Percentiles rank a stretch among this genome's conserved stretches.
phyloP scores from a whole-genome alignment of 2,113 vertebrate species.

The Riparia riparia region DNA sequence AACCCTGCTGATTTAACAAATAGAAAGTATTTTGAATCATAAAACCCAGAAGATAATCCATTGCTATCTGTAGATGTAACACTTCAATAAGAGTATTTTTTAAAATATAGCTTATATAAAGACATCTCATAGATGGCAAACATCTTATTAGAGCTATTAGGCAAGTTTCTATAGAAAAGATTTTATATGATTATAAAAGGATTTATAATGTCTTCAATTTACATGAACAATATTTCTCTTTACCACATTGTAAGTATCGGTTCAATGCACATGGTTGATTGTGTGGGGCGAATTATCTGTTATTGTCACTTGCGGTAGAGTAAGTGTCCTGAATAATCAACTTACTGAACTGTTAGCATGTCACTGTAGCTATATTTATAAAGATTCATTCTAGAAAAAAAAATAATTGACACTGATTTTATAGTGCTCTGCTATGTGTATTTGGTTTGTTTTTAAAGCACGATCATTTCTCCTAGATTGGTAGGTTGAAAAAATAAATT shows the following conservation, averaged over 20 bases:
- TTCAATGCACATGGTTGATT: neutral
- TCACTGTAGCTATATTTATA: neutral
- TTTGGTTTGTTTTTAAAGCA: neutral
- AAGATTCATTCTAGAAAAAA: neutral
- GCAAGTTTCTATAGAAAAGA: neutral
- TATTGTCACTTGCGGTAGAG: neutral
- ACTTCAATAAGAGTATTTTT: neutral
- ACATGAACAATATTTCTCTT: neutral
- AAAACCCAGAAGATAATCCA: neutral
- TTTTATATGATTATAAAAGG: neutral
- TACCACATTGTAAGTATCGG: neutral
- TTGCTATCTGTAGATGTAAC: rapidly evolving
- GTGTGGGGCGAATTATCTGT: neutral
- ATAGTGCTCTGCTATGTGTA: neutral
- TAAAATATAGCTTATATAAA: neutral
- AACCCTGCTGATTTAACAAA: neutral
- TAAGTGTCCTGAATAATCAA: neutral
- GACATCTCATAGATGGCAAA: neutral
- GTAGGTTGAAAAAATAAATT: neutral
- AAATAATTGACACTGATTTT: neutral
- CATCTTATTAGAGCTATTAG: neutral
- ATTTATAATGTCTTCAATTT: neutral
- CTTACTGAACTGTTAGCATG: neutral
- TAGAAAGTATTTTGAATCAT: neutral
- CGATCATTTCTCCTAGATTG: neutral